These are phyloP conservation scores for Phania funesta DNA, from an alignment of 2,888 invertebrate genomes.

Conservation along the genomic window DNA sequence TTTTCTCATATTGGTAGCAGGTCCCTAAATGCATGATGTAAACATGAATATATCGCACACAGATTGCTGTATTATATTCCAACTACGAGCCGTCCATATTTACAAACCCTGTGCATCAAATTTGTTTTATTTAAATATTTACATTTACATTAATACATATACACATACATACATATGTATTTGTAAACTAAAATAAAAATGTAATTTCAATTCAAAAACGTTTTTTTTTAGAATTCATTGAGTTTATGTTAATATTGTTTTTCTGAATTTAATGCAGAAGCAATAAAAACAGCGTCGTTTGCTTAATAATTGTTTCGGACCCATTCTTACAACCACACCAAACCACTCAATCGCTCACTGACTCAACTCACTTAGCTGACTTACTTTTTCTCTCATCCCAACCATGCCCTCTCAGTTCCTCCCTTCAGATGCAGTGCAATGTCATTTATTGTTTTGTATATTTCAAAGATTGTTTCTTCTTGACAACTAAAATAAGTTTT, in stretches of 20 bases:
- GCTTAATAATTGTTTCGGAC: not conserved
- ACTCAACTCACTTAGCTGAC: slow-evolving; percentile 15
- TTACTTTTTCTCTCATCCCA: not conserved
- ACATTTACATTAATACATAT: not conserved
- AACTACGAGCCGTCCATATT: too few species aligned
- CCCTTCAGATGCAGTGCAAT: slow-evolving; percentile 50
- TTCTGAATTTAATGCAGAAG: slow-evolving; percentile 6
- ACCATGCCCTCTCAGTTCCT: not conserved
- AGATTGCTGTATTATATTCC: too few species aligned
- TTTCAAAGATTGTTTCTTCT: slow-evolving; percentile 63
- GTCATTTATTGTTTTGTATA: slow-evolving; percentile 60
- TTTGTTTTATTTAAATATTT: too few species aligned
- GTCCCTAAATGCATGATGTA: too few species aligned
- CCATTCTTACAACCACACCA: not conserved
- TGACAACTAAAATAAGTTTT: slow-evolving; percentile 54
- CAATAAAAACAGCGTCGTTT: not conserved
- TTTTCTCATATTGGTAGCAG: too few species aligned
- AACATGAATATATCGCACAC: too few species aligned
- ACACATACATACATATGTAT: not conserved
- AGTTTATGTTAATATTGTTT: slow-evolving; percentile 25
- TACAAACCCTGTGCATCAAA: too few species aligned
- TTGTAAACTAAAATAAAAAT: not conserved
- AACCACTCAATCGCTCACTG: not conserved
- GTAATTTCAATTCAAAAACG: not conserved
- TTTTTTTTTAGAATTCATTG: slow-evolving; percentile 2